phyloP scores from a whole-genome alignment of 1,140 invertebrate species.

The Pollicipes pollicipes region DNA sequence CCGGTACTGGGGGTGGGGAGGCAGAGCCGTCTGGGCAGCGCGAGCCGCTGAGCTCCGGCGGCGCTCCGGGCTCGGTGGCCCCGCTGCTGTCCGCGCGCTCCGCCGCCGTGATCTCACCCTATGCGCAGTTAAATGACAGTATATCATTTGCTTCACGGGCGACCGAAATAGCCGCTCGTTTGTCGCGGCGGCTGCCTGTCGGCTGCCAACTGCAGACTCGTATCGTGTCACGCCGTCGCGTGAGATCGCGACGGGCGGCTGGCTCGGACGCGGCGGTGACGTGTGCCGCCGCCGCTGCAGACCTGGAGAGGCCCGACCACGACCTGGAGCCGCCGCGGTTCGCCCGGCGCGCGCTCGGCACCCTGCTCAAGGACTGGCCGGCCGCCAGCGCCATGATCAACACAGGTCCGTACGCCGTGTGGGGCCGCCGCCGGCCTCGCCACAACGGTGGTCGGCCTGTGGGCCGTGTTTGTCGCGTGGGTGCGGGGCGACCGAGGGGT shows the following conservation, averaged over 20 bases:
- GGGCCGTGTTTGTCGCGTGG: not conserved
- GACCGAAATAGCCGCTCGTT: not conserved
- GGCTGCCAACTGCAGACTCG: too few species aligned
- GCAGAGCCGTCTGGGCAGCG: too few species aligned
- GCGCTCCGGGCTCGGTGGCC: too few species aligned
- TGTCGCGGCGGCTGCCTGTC: too few species aligned
- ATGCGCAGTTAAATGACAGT: not conserved
- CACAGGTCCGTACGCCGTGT: constrained; percentile 46
- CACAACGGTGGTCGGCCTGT: not conserved
- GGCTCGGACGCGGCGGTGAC: too few species aligned
- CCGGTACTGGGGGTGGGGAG: too few species aligned
- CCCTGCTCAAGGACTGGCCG: constrained; percentile 69
- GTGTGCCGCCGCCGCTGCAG: constrained; percentile 5
- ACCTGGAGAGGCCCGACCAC: constrained; percentile 82
- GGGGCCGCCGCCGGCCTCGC: constrained; percentile 15
- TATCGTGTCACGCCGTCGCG: too few species aligned
- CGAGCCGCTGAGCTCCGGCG: too few species aligned
- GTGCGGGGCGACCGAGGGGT: constrained; percentile 7
- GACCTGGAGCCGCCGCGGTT: constrained; percentile 94
- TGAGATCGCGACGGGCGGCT: too few species aligned
- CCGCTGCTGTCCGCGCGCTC: too few species aligned
- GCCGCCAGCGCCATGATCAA: constrained; percentile 70
- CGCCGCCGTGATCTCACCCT: too few species aligned
- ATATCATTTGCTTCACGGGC: constrained; percentile 4
- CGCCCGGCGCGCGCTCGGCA: constrained; percentile 71